Evolutionary conservation across 2,113 vertebrate genomes (phyloP), one percentile per base, ranked within the genome.

Genomic region (Panthera uncia): DNA sequence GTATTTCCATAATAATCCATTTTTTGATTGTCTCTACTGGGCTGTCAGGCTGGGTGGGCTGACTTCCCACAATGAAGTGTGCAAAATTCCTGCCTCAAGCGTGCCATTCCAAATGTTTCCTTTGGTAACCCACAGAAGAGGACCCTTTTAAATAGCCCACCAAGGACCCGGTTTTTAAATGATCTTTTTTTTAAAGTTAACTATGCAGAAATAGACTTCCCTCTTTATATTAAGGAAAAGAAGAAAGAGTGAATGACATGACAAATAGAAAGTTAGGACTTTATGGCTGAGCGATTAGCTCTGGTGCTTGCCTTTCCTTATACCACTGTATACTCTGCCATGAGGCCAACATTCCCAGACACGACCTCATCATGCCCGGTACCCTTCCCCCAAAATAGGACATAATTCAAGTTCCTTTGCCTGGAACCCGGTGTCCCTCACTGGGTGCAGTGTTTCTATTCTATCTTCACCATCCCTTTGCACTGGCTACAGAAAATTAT

Each of bases 1-100:
- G 93, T 85, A 87, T 93, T 88, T 92, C 80, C 65, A 85, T 96
- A 97, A 96, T 97, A 96, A 82, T 96, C 89, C 84, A 85, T 91
- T 97, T 96, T 96, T 87, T 89, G 10, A 95, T 94, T 61, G 65
- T 96, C 69, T 96, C 95, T 88, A 19, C 12, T 50, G 61, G 69
- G 57, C 93, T 55, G 12, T 50, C 87, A 95, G 93, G 11, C 87
- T 97, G 92, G 93, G 94, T 96, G 83, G 97, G 95, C 96, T 96
- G 50, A 29, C 61, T 97, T 97, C 85, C 92, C 76, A 65, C 65
- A 61, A 80, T 16, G 74, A 63, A 92, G 80, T 78, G 12, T 45
- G 63, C 25, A 41, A n/a, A 76, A 84, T 71, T 84, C 79, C 41
- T 68, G 29, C 81, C 41, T 89, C 57, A 4, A 7, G 38, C 21